phyloP scores from a whole-genome alignment of 1,140 invertebrate genomes.

The Drosophila auraria region DNA sequence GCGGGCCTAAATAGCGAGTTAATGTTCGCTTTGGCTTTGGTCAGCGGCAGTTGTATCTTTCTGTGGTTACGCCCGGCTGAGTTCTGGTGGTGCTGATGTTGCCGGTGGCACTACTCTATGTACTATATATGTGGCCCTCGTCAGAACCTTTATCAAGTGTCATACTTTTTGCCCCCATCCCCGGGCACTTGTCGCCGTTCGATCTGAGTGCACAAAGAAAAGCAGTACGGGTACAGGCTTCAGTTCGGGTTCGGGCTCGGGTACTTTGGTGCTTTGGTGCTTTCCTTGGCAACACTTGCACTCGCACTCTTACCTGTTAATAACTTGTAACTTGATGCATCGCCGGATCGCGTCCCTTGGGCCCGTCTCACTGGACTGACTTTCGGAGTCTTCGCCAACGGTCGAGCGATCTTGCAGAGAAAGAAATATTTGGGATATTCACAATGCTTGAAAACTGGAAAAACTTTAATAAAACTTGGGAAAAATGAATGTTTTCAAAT shows the following conservation, averaged over 20 bases:
- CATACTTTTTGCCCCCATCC: constrained; percentile 42
- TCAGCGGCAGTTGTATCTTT: constrained; percentile 15
- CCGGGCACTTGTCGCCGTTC: constrained; percentile 70
- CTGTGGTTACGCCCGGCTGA: constrained; percentile 76
- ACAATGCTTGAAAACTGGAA: too few species aligned
- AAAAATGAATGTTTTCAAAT: neutral
- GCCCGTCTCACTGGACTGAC: constrained; percentile 47
- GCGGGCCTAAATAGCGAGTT: constrained; percentile 64
- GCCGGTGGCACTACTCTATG: constrained; percentile 27
- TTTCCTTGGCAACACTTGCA: constrained; percentile 50
- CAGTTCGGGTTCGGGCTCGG: neutral
- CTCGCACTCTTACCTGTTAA: constrained; percentile 58
- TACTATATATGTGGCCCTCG: constrained; percentile 40
- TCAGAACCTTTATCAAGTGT: constrained; percentile 69
- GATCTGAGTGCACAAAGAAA: constrained; percentile 77
- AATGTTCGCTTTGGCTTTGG: constrained; percentile 63
- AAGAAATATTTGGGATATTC: neutral
- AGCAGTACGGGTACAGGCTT: constrained; percentile 31
- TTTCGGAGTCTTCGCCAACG: constrained; percentile 55
- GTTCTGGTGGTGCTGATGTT: constrained; percentile 41
- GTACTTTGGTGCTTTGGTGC: constrained; percentile 28
- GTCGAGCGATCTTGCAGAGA: constrained; percentile 50
- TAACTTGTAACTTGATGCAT: constrained; percentile 64
- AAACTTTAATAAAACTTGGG: neutral
- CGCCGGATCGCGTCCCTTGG: constrained; percentile 38